These are phyloP conservation scores for Myoxocephalus aenaeus DNA, from an alignment of 2,797 vertebrate genomes.

Conservation along the genomic window DNA sequence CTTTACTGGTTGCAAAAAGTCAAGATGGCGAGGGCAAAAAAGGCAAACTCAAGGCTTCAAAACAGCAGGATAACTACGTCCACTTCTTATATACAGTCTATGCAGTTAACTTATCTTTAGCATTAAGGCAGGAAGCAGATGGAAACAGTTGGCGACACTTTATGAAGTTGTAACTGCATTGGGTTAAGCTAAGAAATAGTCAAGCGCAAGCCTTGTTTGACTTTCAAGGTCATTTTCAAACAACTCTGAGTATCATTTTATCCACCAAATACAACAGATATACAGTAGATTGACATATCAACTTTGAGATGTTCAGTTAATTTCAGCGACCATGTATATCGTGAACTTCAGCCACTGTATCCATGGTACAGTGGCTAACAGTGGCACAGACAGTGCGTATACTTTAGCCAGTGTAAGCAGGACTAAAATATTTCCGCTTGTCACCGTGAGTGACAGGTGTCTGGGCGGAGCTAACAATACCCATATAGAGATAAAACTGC, in stretches of 20 bases:
- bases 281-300: background rate
- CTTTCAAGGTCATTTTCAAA: background rate
- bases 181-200: background rate
- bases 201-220: background rate
- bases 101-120: background rate
- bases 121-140: background rate
- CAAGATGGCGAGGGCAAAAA: background rate
- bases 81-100: too few relatives aligned
- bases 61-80: background rate
- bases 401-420: background rate
- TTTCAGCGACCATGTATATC: background rate
- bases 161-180: background rate
- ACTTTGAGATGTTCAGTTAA: background rate
- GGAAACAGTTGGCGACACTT: background rate
- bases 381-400: too few relatives aligned
- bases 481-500: slow-evolving; percentile 13
- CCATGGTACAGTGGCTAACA: too few relatives aligned
- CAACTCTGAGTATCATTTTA: background rate
- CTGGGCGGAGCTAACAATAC: slow-evolving; percentile 22
- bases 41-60: background rate
- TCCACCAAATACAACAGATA: background rate
- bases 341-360: background rate
- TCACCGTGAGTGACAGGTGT: slow-evolving; percentile 30
- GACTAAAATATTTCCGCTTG: background rate
- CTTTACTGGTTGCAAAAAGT: background rate